Evolutionary conservation across 2,888 invertebrate genomes (phyloP), one percentile per base, ranked within the genome.

Genomic region (Synergus laeviventris): DNA sequence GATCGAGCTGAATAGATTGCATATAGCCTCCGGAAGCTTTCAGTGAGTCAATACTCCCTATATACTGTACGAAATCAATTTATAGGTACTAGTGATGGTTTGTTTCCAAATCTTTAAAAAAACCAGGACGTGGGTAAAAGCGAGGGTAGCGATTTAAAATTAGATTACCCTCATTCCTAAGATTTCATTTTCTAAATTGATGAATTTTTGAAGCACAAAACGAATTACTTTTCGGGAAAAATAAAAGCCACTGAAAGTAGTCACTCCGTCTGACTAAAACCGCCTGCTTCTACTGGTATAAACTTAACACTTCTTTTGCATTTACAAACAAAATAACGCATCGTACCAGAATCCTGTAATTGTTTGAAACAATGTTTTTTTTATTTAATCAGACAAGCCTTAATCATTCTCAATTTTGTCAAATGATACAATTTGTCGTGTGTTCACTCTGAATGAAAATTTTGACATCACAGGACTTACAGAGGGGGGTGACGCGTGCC

Each of bases 401-500:
- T 54, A 18, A 54, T 18, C n/a, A 54, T 54, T 54, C 18, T 54
- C 18, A 54, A 54, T 54, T 54, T 18, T 18, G 9, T 54, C 18
- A 18, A 59, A 24, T 24, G 59, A 14, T 24, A 12, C 14, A 21
- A 14, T 24, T 64, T 24, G 14, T 49, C 70, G 12, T 11, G 24
- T 49, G 49, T 49, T n/a, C 49, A 36, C 16, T 70, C 36, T 31
- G 24, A 70, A 36, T 54, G 31, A 36, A 49, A 70, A 36, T 70
- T 49, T 70, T 12, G 45, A 70, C 49, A 49, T 31, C 49, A 54
- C n/a, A 0, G 60, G 45, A 31, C 9, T n/a, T 12, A 73, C 78
- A 75, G 49, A 39, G 76, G 74, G 76, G 74, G 78, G 74, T 74
- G 86, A 82, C 88, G 87, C 89, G 89, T 89, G 88, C 85, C 86